Evolutionary conservation across 2,888 invertebrate genomes (phyloP), one percentile per base, ranked within the genome.

Genomic region (Parnassius mnemosyne): DNA sequence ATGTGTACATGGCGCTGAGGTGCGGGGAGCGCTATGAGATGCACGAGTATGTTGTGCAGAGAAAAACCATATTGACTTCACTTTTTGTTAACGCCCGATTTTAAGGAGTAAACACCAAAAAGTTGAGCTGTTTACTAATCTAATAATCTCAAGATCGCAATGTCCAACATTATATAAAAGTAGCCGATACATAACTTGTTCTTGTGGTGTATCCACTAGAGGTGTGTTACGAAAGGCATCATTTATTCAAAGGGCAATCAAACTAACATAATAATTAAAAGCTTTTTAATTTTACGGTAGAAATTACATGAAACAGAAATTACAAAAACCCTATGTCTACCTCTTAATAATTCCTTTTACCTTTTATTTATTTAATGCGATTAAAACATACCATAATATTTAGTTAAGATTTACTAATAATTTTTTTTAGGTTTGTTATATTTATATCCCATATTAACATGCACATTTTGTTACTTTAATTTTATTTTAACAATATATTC

Each of bases 321-420:
- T 41, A 41, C 25, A 13, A 51, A 12, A 51, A 55, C 12, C 53
- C 47, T n/a, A 12, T 51, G 25, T 54, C 58, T 58, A 63, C 54
- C 63, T 63, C 63, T 54, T n/a, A 16, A 57, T 43, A 43, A 50
- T 53, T 53, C 2, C 42, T 60, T 54, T 61, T 47, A 56, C 42
- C 12, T 55, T 55, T 16, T 49, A 1, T 16, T 16, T 13, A 13
- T 5, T 13, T 9, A 47, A 47, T n/a, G 25, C 2, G 0, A 41
- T 50, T 34, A 25, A 51, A 16, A 34, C 20, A 20, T 51, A 60
- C 51, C 10, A 41, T 44, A 46, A 5, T 25, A 20, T 25, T 56
- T 52, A 46, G 57, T 53, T 62, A 62, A 53, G 57, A 58, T 56
- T 53, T 58, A 12, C 56, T 13, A 56, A 56, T 56, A 10, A 9